Conservation (phyloP, 2,797 vertebrate species). For the Australoheros facetus region DNA sequence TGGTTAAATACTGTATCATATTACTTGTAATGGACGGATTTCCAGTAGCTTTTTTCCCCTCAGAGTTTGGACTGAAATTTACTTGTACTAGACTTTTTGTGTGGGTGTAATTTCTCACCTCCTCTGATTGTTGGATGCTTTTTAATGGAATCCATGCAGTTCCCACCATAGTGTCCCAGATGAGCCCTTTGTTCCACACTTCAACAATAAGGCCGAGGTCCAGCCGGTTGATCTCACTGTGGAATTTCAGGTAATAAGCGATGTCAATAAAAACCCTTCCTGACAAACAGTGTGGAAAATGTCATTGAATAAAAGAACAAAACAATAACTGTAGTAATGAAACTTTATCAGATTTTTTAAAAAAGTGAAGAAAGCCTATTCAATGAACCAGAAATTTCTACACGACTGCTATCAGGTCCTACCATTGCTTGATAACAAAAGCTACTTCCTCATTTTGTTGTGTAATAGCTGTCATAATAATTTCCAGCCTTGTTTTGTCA, state of each 20-base stretch:
- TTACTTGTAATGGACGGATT: neutral
- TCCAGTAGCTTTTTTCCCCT: neutral
- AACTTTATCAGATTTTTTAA: neutral
- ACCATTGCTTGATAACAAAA: conserved; percentile 40
- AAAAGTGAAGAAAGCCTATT: neutral
- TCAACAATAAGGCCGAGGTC: conserved; percentile 96
- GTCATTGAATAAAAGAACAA: neutral
- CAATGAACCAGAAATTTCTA: conserved; percentile 19
- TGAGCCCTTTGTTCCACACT: conserved; percentile 99
- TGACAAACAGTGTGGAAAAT: neutral
- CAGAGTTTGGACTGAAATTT: neutral
- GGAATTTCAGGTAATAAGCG: neutral
- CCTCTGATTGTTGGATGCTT: conserved; percentile 90
- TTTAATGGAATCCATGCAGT: conserved; percentile 93
- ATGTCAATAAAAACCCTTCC: neutral
- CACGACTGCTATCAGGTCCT: conserved; percentile 11
- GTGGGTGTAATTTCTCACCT: conserved; percentile 79
- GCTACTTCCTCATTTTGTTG: conserved; percentile 31
- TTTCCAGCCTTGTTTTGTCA: conserved; percentile 50
- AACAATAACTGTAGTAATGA: neutral
- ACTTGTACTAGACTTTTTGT: neutral
- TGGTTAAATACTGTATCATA: neutral
- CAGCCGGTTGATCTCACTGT: conserved; percentile 94
- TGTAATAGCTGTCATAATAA: conserved; percentile 40
- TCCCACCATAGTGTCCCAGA: conserved; percentile 98